Conservation (phyloP, 2,113 vertebrate genomes). For the Zosterops hypoxanthus region DNA sequence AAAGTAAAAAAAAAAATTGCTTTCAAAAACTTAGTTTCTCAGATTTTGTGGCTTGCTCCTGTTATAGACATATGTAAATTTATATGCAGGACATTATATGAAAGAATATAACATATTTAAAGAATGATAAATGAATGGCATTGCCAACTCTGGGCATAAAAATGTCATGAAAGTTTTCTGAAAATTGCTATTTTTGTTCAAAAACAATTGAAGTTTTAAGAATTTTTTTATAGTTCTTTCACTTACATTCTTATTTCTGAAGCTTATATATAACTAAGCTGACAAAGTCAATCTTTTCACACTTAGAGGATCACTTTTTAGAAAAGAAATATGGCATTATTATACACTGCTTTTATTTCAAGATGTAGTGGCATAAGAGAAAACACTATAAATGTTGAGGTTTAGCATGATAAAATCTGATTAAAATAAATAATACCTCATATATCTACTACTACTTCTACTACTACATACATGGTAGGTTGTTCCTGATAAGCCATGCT, state of each 20-base stretch:
- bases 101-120: not conserved
- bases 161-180: not conserved
- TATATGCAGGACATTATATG: not conserved
- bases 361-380: not conserved
- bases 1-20: not conserved
- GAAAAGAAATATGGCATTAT: not conserved
- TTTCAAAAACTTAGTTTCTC: not conserved
- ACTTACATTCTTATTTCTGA: not conserved
- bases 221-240: not conserved
- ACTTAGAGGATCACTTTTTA: not conserved
- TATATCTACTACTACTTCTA: not conserved
- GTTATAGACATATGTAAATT: not conserved
- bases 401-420: not conserved
- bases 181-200: not conserved
- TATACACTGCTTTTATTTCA: not conserved
- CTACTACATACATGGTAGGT: too few species aligned
- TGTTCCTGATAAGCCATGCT: not conserved
- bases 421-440: not conserved
- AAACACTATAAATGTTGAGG: not conserved
- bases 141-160: not conserved
- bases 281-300: not conserved
- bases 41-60: not conserved
- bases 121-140: not conserved
- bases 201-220: not conserved
- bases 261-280: not conserved